phyloP scores from a whole-genome alignment of 2,113 vertebrate species.

The Albula glossodonta region DNA sequence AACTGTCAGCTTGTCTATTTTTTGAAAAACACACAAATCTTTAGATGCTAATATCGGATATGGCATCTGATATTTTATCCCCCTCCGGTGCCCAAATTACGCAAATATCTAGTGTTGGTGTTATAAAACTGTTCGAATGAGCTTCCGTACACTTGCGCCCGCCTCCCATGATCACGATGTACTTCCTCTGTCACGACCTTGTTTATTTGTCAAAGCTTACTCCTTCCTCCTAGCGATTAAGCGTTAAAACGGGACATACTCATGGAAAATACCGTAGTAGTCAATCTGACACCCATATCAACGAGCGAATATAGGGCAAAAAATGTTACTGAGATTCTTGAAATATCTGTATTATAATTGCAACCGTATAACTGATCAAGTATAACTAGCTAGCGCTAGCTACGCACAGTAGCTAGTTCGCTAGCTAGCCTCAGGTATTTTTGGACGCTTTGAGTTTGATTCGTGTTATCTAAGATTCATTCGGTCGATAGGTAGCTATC shows the following conservation, averaged over 20 bases:
- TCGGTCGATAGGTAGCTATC: not conserved
- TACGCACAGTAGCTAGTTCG: not conserved
- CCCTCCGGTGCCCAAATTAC: not conserved
- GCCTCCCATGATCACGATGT: constrained; percentile 37
- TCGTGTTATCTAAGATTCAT: not conserved
- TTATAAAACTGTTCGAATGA: not conserved
- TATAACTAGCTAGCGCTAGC: not conserved
- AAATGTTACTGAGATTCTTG: not conserved
- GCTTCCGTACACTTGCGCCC: constrained; percentile 61
- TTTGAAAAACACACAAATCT: not conserved
- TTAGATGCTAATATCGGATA: not conserved
- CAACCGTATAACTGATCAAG: not conserved
- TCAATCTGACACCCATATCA: not conserved
- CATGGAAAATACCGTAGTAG: not conserved
- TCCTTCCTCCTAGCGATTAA: not conserved
- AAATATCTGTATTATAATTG: not conserved
- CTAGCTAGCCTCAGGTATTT: not conserved
- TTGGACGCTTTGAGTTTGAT: not conserved
- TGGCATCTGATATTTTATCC: not conserved
- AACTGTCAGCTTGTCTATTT: not conserved
- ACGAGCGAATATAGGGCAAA: not conserved
- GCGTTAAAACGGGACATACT: not conserved
- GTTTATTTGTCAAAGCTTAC: constrained; percentile 39
- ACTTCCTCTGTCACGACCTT: constrained; percentile 68
- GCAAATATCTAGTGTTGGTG: not conserved